A percentile compares a stretch with the other conserved stretches of the same genome.
These are phyloP conservation scores for Oryctolagus cuniculus DNA, from an alignment of 2,113 vertebrate species.

Conservation along the genomic window DNA sequence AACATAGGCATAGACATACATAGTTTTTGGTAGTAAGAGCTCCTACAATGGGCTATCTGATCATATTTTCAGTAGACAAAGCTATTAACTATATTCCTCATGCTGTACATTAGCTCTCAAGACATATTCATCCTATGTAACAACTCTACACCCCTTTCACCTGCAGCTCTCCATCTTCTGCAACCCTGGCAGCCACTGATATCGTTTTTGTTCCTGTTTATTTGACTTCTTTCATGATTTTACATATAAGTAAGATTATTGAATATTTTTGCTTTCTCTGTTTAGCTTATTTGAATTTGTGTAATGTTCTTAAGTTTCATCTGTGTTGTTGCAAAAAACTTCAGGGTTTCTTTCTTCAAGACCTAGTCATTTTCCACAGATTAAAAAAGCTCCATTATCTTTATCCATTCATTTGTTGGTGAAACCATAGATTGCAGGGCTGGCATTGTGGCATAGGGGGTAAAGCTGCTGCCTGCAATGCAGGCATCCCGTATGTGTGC, in stretches of 20 bases:
- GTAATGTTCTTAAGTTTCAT: background rate
- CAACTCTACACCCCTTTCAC: background rate
- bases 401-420: background rate
- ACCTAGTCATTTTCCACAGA: background rate
- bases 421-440: too few relatives aligned
- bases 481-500: too few relatives aligned
- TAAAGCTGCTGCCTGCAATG: too few relatives aligned
- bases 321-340: background rate
- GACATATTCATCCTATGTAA: background rate
- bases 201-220: background rate
- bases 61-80: background rate
- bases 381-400: background rate
- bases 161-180: background rate
- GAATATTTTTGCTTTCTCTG: background rate
- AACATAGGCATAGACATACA: background rate
- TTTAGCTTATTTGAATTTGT: background rate
- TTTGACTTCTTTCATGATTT: background rate
- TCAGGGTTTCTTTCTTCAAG: background rate
- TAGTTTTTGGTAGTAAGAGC: background rate
- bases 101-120: background rate
- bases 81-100: too few relatives aligned
- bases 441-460: too few relatives aligned
- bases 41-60: background rate
- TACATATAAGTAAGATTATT: too few relatives aligned
- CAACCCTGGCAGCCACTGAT: background rate